Conservation (phyloP, 2,888 invertebrate genomes). For the Dichetophora obliterata region DNA sequence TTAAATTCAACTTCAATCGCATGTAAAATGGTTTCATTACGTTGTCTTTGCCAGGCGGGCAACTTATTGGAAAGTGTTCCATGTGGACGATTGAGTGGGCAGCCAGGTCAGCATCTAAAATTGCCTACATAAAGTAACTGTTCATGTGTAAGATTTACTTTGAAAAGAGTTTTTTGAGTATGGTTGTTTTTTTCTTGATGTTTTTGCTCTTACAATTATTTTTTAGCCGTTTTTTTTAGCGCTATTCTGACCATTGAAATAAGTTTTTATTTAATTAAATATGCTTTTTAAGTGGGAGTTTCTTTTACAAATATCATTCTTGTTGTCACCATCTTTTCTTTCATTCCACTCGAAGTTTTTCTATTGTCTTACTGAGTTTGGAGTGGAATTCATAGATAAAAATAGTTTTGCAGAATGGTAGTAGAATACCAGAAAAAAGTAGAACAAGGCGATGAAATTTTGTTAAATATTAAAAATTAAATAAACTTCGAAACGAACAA, state of each 20-base stretch:
- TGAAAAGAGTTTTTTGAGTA: background rate
- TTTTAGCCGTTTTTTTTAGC: background rate
- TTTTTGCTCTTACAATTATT: slow-evolving; percentile 3
- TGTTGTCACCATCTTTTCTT: background rate
- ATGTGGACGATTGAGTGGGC: slow-evolving; percentile 33
- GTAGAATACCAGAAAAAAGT: background rate
- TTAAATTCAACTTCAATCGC: slow-evolving; percentile 61
- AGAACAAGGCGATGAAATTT: background rate
- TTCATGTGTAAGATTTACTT: slow-evolving; percentile 23
- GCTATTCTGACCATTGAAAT: background rate
- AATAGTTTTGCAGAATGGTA: background rate
- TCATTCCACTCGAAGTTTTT: background rate
- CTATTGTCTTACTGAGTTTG: background rate
- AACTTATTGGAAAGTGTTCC: slow-evolving; percentile 6
- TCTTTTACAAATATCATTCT: background rate
- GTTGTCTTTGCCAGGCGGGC: background rate
- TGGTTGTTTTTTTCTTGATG: background rate
- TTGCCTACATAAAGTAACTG: slow-evolving; percentile 3
- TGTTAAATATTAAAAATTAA: background rate
- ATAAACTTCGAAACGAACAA: background rate
- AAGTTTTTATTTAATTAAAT: slow-evolving; percentile 16
- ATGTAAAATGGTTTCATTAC: slow-evolving; percentile 58
- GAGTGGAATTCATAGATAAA: background rate
- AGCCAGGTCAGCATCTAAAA: slow-evolving; percentile 41
- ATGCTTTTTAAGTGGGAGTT: background rate